Percentiles rank a stretch among this genome's conserved stretches.
These are phyloP conservation scores for Thera obeliscata DNA, from an alignment of 2,888 invertebrate species.

Conservation along the genomic window DNA sequence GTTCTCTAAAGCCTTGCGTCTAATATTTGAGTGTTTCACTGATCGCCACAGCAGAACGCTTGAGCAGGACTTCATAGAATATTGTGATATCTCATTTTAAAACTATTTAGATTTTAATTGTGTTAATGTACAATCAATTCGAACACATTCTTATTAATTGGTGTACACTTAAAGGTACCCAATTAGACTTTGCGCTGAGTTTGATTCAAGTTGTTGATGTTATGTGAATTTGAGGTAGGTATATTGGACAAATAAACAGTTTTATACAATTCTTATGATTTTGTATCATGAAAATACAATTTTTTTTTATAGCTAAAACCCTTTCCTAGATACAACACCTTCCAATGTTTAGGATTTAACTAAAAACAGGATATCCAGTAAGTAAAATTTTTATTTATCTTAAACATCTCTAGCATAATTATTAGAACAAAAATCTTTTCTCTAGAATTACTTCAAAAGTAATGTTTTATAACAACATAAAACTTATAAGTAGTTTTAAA, in stretches of 20 bases:
- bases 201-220: slow-evolving; percentile 18
- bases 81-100: slow-evolving; percentile 5
- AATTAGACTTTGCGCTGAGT: slow-evolving; percentile 9
- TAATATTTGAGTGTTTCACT: no score
- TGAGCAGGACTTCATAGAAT: not conserved
- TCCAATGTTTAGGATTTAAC: not conserved
- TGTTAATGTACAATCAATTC: not conserved
- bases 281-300: not conserved
- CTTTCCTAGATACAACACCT: not conserved
- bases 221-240: slow-evolving; percentile 15
- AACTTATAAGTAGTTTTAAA: slow-evolving; percentile 49
- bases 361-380: slow-evolving; percentile 32
- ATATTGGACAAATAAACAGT: slow-evolving; percentile 31
- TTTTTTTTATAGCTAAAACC: not conserved
- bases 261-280: slow-evolving; percentile 20
- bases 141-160: not conserved
- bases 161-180: not conserved
- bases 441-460: slow-evolving; percentile 72
- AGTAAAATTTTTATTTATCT: slow-evolving; percentile 72
- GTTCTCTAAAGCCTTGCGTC: not conserved
- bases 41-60: no score
- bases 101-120: not conserved
- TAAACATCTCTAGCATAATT: slow-evolving; percentile 71
- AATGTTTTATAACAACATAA: slow-evolving; percentile 68
- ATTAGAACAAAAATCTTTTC: slow-evolving; percentile 62